These are phyloP conservation scores for Eclectus roratus DNA, from an alignment of 2,113 vertebrate genomes.

Conservation along the genomic window DNA sequence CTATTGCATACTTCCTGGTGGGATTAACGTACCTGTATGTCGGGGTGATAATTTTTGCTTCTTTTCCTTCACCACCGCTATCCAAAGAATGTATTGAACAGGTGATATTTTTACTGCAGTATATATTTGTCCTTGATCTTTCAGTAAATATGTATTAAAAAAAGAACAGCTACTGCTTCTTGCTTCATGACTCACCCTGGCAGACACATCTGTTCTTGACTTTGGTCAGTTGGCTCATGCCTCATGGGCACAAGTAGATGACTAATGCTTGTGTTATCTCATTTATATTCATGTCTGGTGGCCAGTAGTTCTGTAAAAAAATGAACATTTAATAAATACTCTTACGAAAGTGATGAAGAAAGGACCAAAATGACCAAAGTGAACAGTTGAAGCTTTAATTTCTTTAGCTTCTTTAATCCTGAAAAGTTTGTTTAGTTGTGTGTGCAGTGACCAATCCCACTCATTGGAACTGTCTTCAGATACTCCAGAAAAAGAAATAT, in stretches of 20 bases:
- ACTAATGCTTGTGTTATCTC: background rate
- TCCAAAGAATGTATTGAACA: conserved; percentile 93
- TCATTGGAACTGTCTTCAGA: background rate
- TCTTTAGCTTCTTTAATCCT: background rate
- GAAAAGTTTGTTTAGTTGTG: background rate
- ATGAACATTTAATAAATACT: background rate
- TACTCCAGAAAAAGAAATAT: background rate
- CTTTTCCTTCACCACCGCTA: conserved; percentile 92
- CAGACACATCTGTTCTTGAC: background rate
- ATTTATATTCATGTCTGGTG: background rate
- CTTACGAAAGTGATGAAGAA: background rate
- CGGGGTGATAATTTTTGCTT: conserved; percentile 89
- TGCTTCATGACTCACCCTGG: background rate
- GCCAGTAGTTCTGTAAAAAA: background rate
- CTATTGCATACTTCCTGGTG: conserved; percentile 92
- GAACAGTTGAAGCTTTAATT: background rate
- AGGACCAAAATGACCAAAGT: background rate
- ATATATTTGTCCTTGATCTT: background rate
- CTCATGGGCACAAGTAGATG: background rate
- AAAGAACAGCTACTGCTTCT: background rate
- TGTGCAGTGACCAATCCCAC: background rate
- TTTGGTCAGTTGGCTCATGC: background rate
- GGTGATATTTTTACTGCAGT: conserved; percentile 68
- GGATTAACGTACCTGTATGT: conserved; percentile 94
- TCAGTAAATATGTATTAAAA: background rate